Percentiles rank a stretch among this genome's conserved stretches.
These are phyloP conservation scores for Girardinus metallicus DNA, from an alignment of 2,797 vertebrate genomes.

Conservation along the genomic window DNA sequence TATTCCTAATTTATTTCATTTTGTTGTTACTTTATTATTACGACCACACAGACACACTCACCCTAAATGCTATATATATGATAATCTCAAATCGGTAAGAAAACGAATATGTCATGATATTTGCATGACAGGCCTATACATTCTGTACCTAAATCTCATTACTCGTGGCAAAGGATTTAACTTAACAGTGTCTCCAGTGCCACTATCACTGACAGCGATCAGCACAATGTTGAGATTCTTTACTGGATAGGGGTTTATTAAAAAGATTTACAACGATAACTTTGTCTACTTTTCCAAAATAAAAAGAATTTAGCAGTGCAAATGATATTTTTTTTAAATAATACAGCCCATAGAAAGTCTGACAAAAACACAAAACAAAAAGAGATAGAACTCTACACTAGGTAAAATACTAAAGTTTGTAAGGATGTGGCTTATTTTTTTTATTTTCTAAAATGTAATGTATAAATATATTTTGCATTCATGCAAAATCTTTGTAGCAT, in stretches of 20 bases:
- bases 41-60: conserved; percentile 8
- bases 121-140: conserved; percentile 69
- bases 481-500: neutral
- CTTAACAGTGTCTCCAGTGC: conserved; percentile 42
- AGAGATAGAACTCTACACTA: neutral
- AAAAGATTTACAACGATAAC: conserved; percentile 68
- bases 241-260: conserved; percentile 74
- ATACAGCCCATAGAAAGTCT: conserved; percentile 19
- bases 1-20: conserved; percentile 75
- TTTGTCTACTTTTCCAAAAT: conserved; percentile 38
- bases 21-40: conserved; percentile 52
- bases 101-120: conserved; percentile 75
- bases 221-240: conserved; percentile 57
- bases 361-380: neutral
- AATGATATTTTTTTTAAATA: conserved; percentile 25
- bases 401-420: neutral
- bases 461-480: neutral
- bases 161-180: conserved; percentile 67
- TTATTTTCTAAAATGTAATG: neutral
- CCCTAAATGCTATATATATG: conserved; percentile 68
- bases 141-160: conserved; percentile 74
- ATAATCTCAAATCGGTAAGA: conserved; percentile 67
- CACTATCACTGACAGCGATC: conserved; percentile 71
- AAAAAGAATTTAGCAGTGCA: conserved; percentile 20
- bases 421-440: neutral